Conservation (phyloP, 2,888 invertebrate species). For the Lasioglossum morio region DNA sequence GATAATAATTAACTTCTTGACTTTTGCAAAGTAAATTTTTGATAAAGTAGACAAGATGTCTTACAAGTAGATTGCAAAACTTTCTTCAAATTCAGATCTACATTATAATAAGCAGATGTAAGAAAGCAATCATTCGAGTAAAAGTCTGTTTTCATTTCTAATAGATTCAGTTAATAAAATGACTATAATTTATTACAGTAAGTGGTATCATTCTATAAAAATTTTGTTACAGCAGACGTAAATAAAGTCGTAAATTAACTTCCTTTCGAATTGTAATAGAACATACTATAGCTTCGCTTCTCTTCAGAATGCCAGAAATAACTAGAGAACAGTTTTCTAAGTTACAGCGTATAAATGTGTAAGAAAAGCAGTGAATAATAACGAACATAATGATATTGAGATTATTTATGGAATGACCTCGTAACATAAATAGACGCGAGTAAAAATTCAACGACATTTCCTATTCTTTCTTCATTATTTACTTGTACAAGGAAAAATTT, state of each 20-base stretch:
- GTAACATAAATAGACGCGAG: background rate
- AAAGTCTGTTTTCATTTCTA: background rate
- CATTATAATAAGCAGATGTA: background rate
- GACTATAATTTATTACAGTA: background rate
- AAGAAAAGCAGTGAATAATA: background rate
- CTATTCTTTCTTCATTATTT: constrained; percentile 6
- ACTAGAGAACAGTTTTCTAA: background rate
- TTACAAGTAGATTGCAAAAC: background rate
- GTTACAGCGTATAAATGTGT: background rate
- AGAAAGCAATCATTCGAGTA: background rate
- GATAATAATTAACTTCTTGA: background rate
- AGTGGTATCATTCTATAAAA: no score
- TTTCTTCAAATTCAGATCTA: no score
- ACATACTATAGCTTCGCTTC: background rate
- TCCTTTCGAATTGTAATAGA: background rate
- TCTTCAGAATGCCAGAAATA: background rate
- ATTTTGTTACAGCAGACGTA: no score
- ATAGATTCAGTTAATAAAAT: background rate
- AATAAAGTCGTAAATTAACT: background rate
- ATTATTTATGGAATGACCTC: background rate
- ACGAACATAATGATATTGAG: background rate
- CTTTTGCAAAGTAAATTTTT: background rate
- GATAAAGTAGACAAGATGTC: background rate
- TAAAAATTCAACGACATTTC: constrained; percentile 13
- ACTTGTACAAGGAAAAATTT: background rate